Conservation (phyloP, 2,888 invertebrate genomes). For the Adelphocoris suturalis region DNA sequence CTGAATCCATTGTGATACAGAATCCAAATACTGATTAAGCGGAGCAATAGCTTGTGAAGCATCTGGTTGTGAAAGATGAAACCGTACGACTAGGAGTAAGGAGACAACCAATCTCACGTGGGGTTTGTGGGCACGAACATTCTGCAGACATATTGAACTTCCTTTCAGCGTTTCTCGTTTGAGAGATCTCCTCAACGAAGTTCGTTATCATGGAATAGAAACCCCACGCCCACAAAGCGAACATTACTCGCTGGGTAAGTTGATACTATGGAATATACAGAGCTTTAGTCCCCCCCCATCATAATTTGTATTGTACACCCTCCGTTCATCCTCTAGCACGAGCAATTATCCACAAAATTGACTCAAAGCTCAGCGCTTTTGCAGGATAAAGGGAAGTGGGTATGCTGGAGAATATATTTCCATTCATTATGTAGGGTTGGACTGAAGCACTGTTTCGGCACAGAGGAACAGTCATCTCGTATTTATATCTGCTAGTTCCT, state of each 20-base stretch:
- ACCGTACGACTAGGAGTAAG: background rate
- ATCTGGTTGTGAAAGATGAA: background rate
- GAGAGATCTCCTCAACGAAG: slow-evolving; percentile 7
- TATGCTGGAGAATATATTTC: background rate
- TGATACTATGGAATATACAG: slow-evolving; percentile 23
- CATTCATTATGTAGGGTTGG: background rate
- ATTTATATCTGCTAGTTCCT: no score
- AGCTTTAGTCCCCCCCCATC: background rate
- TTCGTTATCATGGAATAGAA: slow-evolving; percentile 8
- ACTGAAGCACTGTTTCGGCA: no score
- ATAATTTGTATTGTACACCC: background rate
- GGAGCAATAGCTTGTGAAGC: no score
- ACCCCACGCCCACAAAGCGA: slow-evolving; percentile 27
- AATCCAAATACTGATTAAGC: no score
- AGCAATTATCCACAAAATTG: slow-evolving; percentile 39
- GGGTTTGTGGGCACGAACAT: background rate
- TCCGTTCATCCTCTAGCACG: background rate
- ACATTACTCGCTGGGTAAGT: slow-evolving; percentile 13
- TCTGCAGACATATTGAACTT: background rate
- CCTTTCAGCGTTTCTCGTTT: slow-evolving; percentile 13
- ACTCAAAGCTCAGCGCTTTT: slow-evolving; percentile 5
- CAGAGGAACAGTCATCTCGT: no score
- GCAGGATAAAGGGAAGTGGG: background rate
- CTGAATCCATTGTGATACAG: no score
- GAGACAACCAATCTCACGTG: slow-evolving; percentile 2